Evolutionary conservation across 2,797 vertebrate genomes (phyloP).

Genomic region (Streptopelia turtur): DNA sequence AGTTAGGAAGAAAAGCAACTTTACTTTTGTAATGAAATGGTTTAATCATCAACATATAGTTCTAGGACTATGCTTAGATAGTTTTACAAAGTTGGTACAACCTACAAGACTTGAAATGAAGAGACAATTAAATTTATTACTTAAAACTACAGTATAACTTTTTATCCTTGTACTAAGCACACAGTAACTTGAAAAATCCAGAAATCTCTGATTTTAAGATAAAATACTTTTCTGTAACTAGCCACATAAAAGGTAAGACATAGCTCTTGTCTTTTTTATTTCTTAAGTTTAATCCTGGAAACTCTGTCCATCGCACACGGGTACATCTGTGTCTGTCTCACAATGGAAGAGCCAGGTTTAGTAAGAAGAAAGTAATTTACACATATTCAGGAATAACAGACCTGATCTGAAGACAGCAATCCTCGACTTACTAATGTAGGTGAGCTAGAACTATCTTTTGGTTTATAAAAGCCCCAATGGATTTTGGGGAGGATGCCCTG

Average conservation of each 20-base stretch:
- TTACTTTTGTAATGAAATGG: not conserved
- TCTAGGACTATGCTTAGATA: not conserved
- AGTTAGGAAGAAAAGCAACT: not conserved
- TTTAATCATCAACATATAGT: not conserved
- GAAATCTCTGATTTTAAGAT: not conserved
- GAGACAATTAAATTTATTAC: not conserved
- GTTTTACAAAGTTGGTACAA: not conserved
- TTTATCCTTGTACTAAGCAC: not conserved
- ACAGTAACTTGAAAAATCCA: not conserved
- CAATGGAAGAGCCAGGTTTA: not conserved
- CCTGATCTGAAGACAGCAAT: not conserved
- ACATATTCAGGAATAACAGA: not conserved
- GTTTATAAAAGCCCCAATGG: not conserved
- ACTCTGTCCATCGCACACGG: not conserved
- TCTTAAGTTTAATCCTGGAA: not conserved
- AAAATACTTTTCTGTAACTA: not conserved
- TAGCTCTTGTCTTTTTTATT: not conserved
- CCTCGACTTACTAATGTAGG: not conserved
- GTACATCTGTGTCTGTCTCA: not conserved
- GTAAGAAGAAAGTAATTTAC: not conserved
- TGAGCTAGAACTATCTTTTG: not conserved
- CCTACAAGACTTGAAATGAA: not conserved
- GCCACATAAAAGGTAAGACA: not conserved
- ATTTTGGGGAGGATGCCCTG: not conserved
- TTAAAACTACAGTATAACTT: not conserved